Evolutionary conservation across 2,113 vertebrate genomes (phyloP), one percentile per base, ranked within the genome.

Genomic region (Odontophorus gujanensis): DNA sequence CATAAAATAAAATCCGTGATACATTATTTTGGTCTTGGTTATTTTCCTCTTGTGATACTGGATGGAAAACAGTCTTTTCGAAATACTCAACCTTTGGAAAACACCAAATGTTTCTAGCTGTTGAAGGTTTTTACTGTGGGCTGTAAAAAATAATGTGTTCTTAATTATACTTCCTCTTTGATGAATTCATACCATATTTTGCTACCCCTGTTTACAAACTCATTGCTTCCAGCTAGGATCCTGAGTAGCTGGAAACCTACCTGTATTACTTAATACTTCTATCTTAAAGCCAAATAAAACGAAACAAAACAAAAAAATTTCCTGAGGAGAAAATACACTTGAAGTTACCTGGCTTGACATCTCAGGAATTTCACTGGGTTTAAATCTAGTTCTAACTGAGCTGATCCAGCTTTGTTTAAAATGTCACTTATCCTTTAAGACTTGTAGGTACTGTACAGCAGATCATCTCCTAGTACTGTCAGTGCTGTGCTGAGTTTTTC

Each of bases 21-120:
- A 92, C 78, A 75, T 96, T 90, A 88, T 91, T 95, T 96, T 96
- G 81, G 55, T 91, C 68, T 63, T 82, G 61, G 71, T 74, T 91
- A 47, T 85, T 95, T 94, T 55, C 61, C 78, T 92, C 51, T 80
- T 95, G 71, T 92, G 85, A 80, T 91, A 92, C 0, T 85, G 63
- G 40, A 69, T 73, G 63, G 50, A 73, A 96, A 94, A 63, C 4
- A 34, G 28, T 32, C 57, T 75, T 50, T 86, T 24, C 69, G 25
- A 83, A 85, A 43, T 68, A 42, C 1, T 55, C n/a, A 71, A 40
- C 17, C 13, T 28, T 78, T 90, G 59, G 50, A 96, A 95, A 89
- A 28, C 57, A 83, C 38, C 38, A 66, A 30, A 78, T 26, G 13
- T 85, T 74, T 82, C 50, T 78, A 38, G 19, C 13, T 85, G 4